Conservation (phyloP, 2,888 invertebrate species). For the Trichacis sp. region DNA sequence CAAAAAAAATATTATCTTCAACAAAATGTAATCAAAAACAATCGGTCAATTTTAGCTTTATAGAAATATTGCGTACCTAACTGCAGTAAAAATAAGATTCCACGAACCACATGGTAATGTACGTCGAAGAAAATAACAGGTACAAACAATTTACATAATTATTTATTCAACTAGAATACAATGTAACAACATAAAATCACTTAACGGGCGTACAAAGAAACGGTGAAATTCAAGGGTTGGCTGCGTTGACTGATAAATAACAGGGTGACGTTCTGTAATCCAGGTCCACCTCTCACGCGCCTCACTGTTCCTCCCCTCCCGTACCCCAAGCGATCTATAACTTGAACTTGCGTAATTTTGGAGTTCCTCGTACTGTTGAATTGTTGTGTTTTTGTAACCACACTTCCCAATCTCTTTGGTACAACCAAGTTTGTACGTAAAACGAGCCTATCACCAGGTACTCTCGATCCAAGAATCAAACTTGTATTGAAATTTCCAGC, state of each 20-base stretch:
- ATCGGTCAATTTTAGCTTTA: no score
- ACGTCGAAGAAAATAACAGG: neutral
- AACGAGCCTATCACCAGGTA: slow-evolving; percentile 11
- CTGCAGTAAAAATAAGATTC: no score
- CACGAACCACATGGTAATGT: no score
- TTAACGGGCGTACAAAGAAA: slow-evolving; percentile 25
- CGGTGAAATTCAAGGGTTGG: slow-evolving; percentile 30
- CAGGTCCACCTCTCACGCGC: slow-evolving; percentile 18
- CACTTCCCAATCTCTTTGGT: slow-evolving; percentile 2
- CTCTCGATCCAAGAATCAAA: slow-evolving; percentile 12
- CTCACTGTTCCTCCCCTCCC: slow-evolving; percentile 24
- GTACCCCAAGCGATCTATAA: neutral
- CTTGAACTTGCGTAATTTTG: slow-evolving; percentile 25
- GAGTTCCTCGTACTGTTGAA: slow-evolving; percentile 3
- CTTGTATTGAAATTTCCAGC: neutral
- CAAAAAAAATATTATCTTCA: no score
- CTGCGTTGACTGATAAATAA: slow-evolving; percentile 24
- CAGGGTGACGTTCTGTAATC: slow-evolving; percentile 16
- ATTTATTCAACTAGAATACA: no score
- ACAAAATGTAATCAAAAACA: no score
- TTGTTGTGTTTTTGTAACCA: slow-evolving; percentile 4
- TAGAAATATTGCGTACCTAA: no score
- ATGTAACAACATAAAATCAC: neutral
- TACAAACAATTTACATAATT: no score
- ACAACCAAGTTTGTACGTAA: slow-evolving; percentile 4